Conservation (phyloP, 2,797 vertebrate species). For the Hafferia zeledoni region DNA sequence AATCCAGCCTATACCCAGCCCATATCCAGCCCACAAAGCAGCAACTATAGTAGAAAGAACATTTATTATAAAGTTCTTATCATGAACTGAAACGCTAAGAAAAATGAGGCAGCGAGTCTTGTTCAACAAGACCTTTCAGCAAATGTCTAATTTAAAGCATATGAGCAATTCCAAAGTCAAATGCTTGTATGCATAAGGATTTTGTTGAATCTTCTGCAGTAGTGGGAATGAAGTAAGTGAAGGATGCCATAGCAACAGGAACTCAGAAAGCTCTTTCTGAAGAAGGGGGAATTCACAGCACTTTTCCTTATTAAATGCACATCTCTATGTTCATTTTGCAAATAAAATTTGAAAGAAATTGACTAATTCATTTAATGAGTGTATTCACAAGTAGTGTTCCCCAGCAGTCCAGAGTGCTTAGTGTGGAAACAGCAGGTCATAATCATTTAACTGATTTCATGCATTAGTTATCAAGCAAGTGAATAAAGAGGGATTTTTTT, state of each 20-base stretch:
- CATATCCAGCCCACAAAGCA: not conserved
- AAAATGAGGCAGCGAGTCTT: not conserved
- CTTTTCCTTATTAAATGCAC: not conserved
- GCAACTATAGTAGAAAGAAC: not conserved
- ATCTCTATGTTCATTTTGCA: not conserved
- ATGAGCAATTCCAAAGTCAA: not conserved
- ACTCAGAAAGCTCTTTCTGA: not conserved
- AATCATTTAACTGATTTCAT: not conserved
- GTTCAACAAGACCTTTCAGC: not conserved
- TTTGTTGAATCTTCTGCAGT: not conserved
- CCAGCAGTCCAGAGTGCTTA: not conserved
- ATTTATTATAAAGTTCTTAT: not conserved
- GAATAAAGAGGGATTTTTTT: not conserved
- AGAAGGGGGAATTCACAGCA: not conserved
- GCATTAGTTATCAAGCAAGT: not conserved
- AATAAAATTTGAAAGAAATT: not conserved
- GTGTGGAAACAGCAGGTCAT: not conserved
- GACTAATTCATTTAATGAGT: not conserved
- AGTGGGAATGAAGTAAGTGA: not conserved
- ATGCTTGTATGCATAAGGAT: not conserved
- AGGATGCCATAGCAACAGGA: conserved; percentile 50
- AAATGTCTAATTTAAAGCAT: not conserved
- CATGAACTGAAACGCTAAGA: not conserved
- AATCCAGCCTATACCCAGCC: not conserved
- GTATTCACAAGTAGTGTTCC: not conserved